phyloP scores from a whole-genome alignment of 1,140 invertebrate genomes.

The Matsumurasca onukii region DNA sequence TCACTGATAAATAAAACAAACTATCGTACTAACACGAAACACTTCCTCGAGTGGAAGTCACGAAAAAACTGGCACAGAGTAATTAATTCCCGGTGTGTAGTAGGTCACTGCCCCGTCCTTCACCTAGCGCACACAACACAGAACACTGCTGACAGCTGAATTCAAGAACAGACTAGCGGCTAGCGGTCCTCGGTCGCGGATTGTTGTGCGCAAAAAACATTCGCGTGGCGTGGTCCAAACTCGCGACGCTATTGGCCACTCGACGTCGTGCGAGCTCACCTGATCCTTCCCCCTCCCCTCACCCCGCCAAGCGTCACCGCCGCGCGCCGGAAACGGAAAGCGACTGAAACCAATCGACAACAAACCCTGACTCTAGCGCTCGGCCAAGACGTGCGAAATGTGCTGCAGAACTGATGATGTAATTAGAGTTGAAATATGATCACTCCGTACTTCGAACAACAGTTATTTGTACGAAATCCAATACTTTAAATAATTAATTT shows the following conservation, averaged over 20 bases:
- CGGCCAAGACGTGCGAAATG: no score
- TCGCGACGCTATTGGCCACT: background rate
- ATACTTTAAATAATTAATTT: no score
- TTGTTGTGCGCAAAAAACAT: background rate
- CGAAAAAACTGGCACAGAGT: background rate
- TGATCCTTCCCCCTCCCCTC: slow-evolving; percentile 4
- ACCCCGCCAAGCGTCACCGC: no score
- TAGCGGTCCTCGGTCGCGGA: background rate
- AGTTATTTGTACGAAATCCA: no score
- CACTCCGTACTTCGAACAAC: no score
- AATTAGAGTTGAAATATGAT: no score
- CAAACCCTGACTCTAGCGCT: no score
- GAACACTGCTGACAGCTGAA: background rate
- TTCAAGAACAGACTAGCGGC: background rate
- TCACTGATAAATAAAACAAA: background rate
- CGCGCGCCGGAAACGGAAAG: no score
- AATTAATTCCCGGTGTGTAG: background rate
- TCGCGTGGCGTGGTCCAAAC: background rate
- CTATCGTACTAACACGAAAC: background rate
- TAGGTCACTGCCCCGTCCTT: background rate
- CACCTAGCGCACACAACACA: background rate
- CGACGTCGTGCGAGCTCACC: slow-evolving; percentile 1
- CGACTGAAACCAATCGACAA: no score
- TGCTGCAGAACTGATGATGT: no score
- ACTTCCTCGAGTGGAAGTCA: background rate